Percentiles rank a stretch among this genome's conserved stretches.
phyloP scores from a whole-genome alignment of 2,888 invertebrate species.

The Nemotelus pantherinus region DNA sequence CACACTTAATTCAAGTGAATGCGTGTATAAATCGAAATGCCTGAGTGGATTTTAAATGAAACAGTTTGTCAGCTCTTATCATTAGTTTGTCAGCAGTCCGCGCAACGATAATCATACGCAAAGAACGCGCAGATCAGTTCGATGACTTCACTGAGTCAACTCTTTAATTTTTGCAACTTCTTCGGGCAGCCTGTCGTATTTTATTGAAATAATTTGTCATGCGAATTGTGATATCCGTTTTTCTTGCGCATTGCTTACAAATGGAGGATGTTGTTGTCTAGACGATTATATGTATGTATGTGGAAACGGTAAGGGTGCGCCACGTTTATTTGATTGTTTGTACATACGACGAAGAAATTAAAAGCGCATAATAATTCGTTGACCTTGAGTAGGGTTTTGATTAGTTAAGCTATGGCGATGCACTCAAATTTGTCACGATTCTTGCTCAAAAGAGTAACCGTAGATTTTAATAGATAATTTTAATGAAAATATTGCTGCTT shows the following conservation, averaged over 20 bases:
- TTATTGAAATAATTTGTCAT: conserved; percentile 26
- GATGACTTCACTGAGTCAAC: conserved; percentile 19
- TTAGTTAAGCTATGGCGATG: too few species aligned
- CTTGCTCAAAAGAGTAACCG: too few species aligned
- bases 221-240: conserved; percentile 39
- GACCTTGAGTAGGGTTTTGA: too few species aligned
- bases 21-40: neutral
- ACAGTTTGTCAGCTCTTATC: neutral
- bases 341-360: too few species aligned
- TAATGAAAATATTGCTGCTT: too few species aligned
- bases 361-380: too few species aligned
- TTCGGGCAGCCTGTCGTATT: neutral
- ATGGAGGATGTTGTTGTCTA: conserved; percentile 39
- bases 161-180: conserved; percentile 3
- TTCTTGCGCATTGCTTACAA: neutral
- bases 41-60: conserved; percentile 23
- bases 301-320: too few species aligned
- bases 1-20: conserved; percentile 4
- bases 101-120: neutral
- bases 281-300: neutral
- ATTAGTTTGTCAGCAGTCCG: neutral
- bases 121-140: neutral
- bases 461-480: too few species aligned
- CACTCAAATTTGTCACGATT: too few species aligned
- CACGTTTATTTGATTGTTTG: too few species aligned